phyloP scores from a whole-genome alignment of 2,888 invertebrate species.

The Phyllotreta cruciferae region DNA sequence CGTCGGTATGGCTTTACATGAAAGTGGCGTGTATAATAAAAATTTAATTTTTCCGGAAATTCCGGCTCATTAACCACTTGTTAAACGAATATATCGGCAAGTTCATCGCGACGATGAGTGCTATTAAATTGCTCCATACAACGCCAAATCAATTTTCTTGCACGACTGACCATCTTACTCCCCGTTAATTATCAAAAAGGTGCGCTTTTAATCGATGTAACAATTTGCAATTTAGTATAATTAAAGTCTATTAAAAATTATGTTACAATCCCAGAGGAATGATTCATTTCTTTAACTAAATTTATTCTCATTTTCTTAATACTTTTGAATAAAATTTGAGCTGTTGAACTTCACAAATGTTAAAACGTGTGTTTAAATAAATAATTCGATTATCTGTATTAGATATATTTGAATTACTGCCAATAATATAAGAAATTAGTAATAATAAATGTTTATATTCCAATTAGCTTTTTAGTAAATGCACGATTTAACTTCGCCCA shows the following conservation, averaged over 20 bases:
- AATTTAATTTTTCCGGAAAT: conserved; percentile 16
- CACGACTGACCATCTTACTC: conserved; percentile 23
- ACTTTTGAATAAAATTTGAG: too few species aligned
- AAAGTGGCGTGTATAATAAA: conserved; percentile 18
- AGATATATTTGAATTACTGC: too few species aligned
- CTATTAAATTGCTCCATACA: conserved; percentile 23
- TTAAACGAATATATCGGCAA: conserved; percentile 13
- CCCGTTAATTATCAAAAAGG: conserved; percentile 30
- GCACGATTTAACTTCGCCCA: conserved; percentile 8
- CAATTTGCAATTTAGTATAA: neutral
- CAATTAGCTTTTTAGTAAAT: too few species aligned
- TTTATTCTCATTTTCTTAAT: too few species aligned
- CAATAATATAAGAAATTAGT: too few species aligned
- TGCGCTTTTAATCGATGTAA: neutral
- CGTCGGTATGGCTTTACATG: conserved; percentile 11
- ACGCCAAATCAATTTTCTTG: conserved; percentile 27
- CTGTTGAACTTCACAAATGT: too few species aligned
- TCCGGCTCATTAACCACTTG: conserved; percentile 18
- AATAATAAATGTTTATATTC: too few species aligned
- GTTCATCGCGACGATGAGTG: conserved; percentile 20
- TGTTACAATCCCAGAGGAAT: too few species aligned
- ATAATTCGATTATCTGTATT: too few species aligned
- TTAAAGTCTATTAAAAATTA: too few species aligned
- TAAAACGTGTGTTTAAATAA: too few species aligned
- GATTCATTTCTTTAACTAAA: too few species aligned